Evolutionary conservation across 2,113 vertebrate genomes (phyloP), one percentile per base, ranked within the genome.

Genomic region (Engystomops pustulosus): DNA sequence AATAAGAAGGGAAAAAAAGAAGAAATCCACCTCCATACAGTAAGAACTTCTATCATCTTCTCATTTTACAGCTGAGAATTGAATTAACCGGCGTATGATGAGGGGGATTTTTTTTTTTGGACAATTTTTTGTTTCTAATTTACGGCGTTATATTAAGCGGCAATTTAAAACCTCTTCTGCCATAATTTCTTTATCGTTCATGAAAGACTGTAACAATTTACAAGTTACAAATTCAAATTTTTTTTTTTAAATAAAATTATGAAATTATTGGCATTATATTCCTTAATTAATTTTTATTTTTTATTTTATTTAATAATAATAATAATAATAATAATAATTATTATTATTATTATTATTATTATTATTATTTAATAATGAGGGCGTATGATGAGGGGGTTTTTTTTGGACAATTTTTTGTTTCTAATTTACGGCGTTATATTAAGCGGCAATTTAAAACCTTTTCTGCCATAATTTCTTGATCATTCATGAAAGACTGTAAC

Each of bases 1-100:
- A 92, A 96, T 98, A 93, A 92, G 91, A 85, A 68, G 17, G 70
- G 81, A 85, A 85, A 85, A 85, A 67, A 79, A 78, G 36, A 81
- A 51, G 30, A 78, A 38, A 84, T 70, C 79, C 75, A 55, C 45
- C 70, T 85, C 11, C 60, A 55, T 41, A 68, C 75, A 30, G 45
- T 30, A 4, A 76, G 25, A 65, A 36, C 17, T 34, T 49, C 27
- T 62, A 76, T 83, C 36, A 47, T 27, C n/a, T 45, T 69, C 36
- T 65, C n/a, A 49, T 77, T 41, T 68, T 55, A 15, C 53, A 62
- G 6, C 25, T 12, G 32, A 27, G 20, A 76, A 84, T 78, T 76
- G 38, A 76, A 67, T 47, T 60, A 23, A 60, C 34, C n/a, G 10
- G 20, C 8, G 23, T 23, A 38, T 6, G 32, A 53, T 3, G 17